These are phyloP conservation scores for Drosophila maculinotata DNA, from an alignment of 2,888 invertebrate genomes.

Conservation along the genomic window DNA sequence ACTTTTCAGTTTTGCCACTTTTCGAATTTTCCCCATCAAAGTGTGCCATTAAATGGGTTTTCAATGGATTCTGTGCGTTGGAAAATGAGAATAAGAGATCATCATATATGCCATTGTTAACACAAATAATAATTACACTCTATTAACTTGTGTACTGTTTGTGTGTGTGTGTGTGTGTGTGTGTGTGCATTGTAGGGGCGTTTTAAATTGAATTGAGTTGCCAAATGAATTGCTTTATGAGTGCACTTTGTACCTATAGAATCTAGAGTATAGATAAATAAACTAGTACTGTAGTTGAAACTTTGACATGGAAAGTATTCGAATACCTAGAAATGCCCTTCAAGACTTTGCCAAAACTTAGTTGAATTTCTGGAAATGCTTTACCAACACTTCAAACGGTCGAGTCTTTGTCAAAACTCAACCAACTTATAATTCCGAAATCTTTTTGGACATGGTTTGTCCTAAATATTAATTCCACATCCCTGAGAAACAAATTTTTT, in stretches of 20 bases:
- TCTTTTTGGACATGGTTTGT: too few species aligned
- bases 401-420: too few species aligned
- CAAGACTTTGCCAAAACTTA: too few species aligned
- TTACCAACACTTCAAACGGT: too few species aligned
- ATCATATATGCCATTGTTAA: conserved; percentile 19
- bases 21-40: conserved; percentile 53
- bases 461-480: too few species aligned
- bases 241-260: background rate
- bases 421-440: too few species aligned
- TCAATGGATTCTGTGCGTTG: conserved; percentile 17
- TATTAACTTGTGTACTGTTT: conserved; percentile 53
- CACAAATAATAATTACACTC: conserved; percentile 31
- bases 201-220: conserved; percentile 25
- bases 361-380: too few species aligned
- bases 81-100: conserved; percentile 35
- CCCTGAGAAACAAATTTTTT: too few species aligned
- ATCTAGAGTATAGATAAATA: too few species aligned
- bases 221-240: conserved; percentile 19
- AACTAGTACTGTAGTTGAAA: too few species aligned
- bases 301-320: too few species aligned
- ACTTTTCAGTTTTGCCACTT: conserved; percentile 49
- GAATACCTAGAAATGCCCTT: too few species aligned
- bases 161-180: conserved; percentile 1
- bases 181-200: conserved; percentile 43
- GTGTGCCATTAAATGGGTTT: conserved; percentile 66